Conservation (phyloP, 2,113 vertebrate species). For the Podocnemis expansa region DNA sequence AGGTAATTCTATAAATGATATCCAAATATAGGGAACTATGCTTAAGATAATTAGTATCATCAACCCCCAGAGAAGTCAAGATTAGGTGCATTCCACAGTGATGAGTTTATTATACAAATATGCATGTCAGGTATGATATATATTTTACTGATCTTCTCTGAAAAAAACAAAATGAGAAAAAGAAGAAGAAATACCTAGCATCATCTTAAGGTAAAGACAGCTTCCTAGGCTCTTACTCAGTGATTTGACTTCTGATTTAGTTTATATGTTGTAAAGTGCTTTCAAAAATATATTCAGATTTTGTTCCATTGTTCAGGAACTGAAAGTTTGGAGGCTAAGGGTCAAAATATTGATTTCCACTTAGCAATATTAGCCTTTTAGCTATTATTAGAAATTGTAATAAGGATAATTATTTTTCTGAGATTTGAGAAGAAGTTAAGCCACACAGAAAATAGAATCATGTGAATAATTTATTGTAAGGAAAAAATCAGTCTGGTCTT, state of each 20-base stretch:
- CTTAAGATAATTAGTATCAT: not conserved
- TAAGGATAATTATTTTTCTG: not conserved
- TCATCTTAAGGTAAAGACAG: not conserved
- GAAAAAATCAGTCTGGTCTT: constrained; percentile 7
- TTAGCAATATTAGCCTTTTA: not conserved
- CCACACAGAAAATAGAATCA: not conserved
- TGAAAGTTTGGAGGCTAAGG: not conserved
- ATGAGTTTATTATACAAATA: not conserved
- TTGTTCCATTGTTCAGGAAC: not conserved
- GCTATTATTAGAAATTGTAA: constrained; percentile 17
- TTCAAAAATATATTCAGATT: not conserved
- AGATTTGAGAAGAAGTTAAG: constrained; percentile 1
- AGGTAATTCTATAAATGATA: not conserved
- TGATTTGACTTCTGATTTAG: not conserved
- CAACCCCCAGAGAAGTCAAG: not conserved
- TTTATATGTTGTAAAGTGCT: not conserved
- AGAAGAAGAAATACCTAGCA: not conserved
- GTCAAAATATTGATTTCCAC: constrained; percentile 1
- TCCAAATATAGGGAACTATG: not conserved
- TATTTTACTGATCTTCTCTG: constrained; percentile 51
- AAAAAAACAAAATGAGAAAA: not conserved
- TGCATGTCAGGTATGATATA: not conserved
- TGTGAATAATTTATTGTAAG: constrained; percentile 19
- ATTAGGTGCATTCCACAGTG: not conserved
- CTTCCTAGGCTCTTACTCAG: not conserved